Conservation (phyloP, 2,797 vertebrate species). For the Enteromius treurensis region DNA sequence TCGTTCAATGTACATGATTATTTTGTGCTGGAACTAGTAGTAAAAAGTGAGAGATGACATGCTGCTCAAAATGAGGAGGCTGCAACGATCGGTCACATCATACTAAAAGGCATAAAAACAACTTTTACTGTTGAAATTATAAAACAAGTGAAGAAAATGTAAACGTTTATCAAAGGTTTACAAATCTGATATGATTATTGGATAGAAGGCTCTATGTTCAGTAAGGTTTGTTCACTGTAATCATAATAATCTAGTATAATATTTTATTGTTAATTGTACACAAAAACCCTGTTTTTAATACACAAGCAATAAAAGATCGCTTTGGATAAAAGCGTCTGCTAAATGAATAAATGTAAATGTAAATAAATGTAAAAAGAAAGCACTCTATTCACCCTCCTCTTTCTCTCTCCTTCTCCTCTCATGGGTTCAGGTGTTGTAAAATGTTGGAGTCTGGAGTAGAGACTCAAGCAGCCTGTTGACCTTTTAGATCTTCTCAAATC, state of each 20-base stretch:
- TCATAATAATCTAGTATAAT: too few species aligned
- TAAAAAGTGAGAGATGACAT: not conserved
- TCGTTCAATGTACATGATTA: not conserved
- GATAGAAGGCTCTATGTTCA: not conserved
- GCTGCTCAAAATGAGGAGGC: not conserved
- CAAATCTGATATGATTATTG: not conserved
- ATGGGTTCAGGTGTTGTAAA: not conserved
- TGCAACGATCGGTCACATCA: not conserved
- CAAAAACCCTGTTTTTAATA: not conserved
- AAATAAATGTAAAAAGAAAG: too few species aligned
- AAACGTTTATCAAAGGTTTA: not conserved
- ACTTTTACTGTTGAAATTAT: not conserved
- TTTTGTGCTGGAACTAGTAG: not conserved
- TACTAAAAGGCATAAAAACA: not conserved
- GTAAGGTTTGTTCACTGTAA: not conserved
- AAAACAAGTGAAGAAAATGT: too few species aligned
- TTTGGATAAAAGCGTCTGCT: too few species aligned
- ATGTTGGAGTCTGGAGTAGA: not conserved
- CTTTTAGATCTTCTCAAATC: slow-evolving; percentile 25
- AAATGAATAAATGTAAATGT: too few species aligned
- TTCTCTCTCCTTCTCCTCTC: not conserved
- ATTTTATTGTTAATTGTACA: too few species aligned
- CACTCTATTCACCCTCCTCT: not conserved
- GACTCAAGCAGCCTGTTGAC: slow-evolving; percentile 14
- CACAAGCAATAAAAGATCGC: too few species aligned